A percentile compares a stretch with the other conserved stretches of the same genome.
phyloP scores from a whole-genome alignment of 1,140 invertebrate genomes.

The Chionoecetes opilio region DNA sequence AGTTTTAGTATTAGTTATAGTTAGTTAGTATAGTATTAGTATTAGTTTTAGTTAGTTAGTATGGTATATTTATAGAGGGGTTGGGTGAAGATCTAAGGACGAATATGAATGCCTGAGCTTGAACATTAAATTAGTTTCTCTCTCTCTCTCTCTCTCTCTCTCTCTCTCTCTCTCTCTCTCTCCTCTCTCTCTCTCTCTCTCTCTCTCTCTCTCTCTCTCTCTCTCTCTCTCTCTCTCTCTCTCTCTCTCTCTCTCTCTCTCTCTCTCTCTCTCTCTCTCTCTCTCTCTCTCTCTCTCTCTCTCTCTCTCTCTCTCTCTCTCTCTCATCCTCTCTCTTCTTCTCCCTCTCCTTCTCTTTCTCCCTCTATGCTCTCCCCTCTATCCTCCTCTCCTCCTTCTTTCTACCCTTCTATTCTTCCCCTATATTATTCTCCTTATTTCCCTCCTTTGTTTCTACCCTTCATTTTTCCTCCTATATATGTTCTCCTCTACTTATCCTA shows the following conservation, averaged over 20 bases:
- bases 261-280: background rate
- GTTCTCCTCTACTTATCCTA: too few species aligned
- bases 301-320: too few species aligned
- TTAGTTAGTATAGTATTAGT: too few species aligned
- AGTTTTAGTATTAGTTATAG: too few species aligned
- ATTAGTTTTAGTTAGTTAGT: too few species aligned
- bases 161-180: constrained; percentile 27
- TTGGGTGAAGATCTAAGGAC: too few species aligned
- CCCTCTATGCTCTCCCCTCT: background rate
- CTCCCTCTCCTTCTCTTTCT: background rate
- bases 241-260: background rate
- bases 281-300: background rate
- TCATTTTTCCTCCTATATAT: too few species aligned
- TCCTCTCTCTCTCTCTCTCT: constrained; percentile 22
- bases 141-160: constrained; percentile 22
- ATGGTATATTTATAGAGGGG: too few species aligned
- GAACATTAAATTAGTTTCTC: background rate
- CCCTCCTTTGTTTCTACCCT: background rate
- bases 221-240: background rate
- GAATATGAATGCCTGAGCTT: too few species aligned
- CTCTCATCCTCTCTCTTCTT: too few species aligned
- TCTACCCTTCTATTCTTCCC: background rate
- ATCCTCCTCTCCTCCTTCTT: background rate
- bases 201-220: background rate
- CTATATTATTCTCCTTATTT: background rate